These are phyloP conservation scores for Lobophora halterata DNA, from an alignment of 2,888 invertebrate genomes.

Conservation along the genomic window DNA sequence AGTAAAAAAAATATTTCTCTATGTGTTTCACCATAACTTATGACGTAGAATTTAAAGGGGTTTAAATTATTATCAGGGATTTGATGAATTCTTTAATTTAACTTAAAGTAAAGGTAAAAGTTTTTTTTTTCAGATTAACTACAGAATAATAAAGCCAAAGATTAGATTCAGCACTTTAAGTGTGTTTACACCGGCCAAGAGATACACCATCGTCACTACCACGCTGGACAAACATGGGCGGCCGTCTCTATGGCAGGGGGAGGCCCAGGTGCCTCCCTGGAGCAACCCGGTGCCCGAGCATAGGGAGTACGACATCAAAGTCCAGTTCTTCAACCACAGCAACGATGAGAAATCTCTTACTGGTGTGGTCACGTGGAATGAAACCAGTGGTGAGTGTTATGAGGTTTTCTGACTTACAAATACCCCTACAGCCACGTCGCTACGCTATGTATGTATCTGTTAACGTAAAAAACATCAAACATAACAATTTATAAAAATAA, in stretches of 20 bases:
- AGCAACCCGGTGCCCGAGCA: constrained; percentile 10
- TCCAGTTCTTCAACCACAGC: constrained; percentile 11
- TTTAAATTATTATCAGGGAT: no score
- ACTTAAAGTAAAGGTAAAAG: background rate
- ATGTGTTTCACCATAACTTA: no score
- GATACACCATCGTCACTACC: constrained; percentile 34
- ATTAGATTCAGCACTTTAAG: constrained; percentile 17
- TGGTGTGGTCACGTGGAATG: constrained; percentile 35
- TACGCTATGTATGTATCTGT: no score
- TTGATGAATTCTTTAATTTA: no score
- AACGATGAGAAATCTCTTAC: constrained; percentile 4
- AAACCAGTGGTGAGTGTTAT: constrained; percentile 47
- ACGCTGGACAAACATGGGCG: constrained; percentile 22
- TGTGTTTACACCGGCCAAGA: constrained; percentile 6
- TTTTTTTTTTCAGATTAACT: constrained; percentile 18
- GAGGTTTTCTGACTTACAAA: no score
- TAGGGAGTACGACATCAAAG: constrained; percentile 29
- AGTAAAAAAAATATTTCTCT: no score
- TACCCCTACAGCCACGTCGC: no score
- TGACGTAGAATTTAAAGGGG: no score
- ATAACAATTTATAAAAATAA: no score
- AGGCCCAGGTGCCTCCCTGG: constrained; percentile 21
- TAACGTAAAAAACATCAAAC: no score
- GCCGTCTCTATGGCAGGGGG: constrained; percentile 20
- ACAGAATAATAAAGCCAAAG: constrained; percentile 20